A percentile compares a stretch with the other conserved stretches of the same genome.
Conservation (phyloP, 1,140 invertebrate genomes). For the Calephelis nemesis region DNA sequence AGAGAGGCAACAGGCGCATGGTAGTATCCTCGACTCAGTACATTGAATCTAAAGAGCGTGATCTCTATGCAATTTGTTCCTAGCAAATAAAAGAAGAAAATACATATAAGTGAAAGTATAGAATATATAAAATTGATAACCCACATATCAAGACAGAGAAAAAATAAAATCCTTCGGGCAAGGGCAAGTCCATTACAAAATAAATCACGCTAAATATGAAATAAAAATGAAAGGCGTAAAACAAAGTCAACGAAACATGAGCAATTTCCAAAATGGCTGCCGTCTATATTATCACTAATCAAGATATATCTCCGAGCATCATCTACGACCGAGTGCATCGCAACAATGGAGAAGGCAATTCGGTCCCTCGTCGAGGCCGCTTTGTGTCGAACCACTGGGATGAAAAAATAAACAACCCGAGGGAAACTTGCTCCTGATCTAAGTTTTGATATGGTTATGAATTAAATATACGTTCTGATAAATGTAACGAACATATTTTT, state of each 20-base stretch:
- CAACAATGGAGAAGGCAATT: conserved; percentile 23
- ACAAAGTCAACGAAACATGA: conserved; percentile 15
- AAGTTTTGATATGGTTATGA: background rate
- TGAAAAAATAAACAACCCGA: conserved; percentile 19
- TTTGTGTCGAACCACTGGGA: conserved; percentile 20
- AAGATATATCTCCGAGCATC: conserved; percentile 24
- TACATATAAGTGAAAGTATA: no score
- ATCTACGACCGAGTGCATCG: conserved; percentile 22
- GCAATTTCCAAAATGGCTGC: conserved; percentile 16
- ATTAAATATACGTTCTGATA: background rate
- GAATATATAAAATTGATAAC: no score
- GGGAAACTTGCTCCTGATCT: conserved; percentile 12
- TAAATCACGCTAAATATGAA: conserved; percentile 2
- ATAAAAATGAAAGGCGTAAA: background rate
- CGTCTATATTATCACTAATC: conserved; percentile 24
- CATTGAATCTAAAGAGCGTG: no score
- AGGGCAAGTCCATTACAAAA: background rate
- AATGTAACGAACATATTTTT: no score
- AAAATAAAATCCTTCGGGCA: no score
- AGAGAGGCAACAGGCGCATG: no score
- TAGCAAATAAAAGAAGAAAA: no score
- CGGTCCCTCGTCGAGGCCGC: conserved; percentile 4
- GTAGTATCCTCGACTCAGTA: no score
- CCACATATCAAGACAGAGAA: no score
- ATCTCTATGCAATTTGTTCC: no score